Conservation (phyloP, 2,888 invertebrate species). For the Pseudococcus jackbeardsleyi region DNA sequence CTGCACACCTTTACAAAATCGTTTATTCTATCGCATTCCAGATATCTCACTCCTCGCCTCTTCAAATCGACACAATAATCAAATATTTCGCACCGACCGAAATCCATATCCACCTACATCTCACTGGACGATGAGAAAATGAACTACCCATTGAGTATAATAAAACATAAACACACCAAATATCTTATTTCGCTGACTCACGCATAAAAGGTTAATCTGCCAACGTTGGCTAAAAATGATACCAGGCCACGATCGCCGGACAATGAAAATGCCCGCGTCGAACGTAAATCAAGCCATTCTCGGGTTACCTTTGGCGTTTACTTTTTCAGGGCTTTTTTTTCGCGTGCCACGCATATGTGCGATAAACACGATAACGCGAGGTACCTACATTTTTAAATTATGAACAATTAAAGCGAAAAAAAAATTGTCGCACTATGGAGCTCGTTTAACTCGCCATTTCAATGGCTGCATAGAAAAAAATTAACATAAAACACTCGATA, state of each 20-base stretch:
- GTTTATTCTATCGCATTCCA: no score
- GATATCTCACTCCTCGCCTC: no score
- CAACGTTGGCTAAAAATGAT: constrained; percentile 49
- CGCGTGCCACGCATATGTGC: constrained; percentile 34
- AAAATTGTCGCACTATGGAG: constrained; percentile 38
- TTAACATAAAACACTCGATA: constrained; percentile 48
- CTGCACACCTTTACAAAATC: no score
- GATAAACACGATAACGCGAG: constrained; percentile 40
- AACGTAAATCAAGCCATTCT: constrained; percentile 49
- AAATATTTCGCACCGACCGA: neutral
- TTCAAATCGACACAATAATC: neutral
- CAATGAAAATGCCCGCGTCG: constrained; percentile 49
- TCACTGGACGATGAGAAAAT: constrained; percentile 14
- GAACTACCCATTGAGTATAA: neutral
- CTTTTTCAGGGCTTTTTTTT: constrained; percentile 20
- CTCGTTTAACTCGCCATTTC: constrained; percentile 33
- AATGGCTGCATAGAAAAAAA: constrained; percentile 29
- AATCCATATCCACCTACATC: neutral
- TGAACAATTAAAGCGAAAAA: constrained; percentile 46
- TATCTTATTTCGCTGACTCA: constrained; percentile 52
- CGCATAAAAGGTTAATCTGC: constrained; percentile 32
- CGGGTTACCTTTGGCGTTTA: constrained; percentile 42
- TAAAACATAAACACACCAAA: constrained; percentile 49
- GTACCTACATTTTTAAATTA: constrained; percentile 29
- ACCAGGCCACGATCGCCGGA: constrained; percentile 21